Evolutionary conservation across 2,888 invertebrate species (phyloP).

Genomic region (Papilio protenor): DNA sequence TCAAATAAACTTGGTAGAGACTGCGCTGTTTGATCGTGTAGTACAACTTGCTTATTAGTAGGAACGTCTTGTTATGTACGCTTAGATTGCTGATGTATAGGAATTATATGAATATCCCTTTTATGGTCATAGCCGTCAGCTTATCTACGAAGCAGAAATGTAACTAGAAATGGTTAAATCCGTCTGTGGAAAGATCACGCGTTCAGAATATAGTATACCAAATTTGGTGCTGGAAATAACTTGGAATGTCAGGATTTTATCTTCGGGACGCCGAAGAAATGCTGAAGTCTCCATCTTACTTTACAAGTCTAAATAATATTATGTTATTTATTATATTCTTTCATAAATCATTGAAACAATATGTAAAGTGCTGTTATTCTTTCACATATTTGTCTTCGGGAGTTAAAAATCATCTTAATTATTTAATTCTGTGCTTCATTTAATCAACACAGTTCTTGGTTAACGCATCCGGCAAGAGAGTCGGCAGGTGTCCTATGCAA

Average conservation of each 20-base stretch:
- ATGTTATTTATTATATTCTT: not conserved
- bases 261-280: not conserved
- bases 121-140: not conserved
- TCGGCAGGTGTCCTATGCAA: slow-evolving; percentile 33
- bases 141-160: slow-evolving; percentile 2
- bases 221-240: slow-evolving; percentile 12
- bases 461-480: slow-evolving; percentile 17
- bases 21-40: not conserved
- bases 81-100: not conserved
- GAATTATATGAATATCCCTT: slow-evolving; percentile 6
- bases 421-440: slow-evolving; percentile 2
- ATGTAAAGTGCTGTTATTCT: not conserved
- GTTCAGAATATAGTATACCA: not conserved
- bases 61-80: not conserved
- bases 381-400: not conserved
- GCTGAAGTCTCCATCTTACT: not conserved
- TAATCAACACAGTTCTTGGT: slow-evolving; percentile 1
- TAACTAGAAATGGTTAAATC: slow-evolving; percentile 1
- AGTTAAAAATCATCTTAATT: not conserved
- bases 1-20: not conserved
- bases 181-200: slow-evolving; percentile 13
- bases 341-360: not conserved
- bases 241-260: slow-evolving; percentile 11
- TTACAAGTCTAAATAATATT: not conserved
- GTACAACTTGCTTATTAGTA: not conserved